phyloP scores from a whole-genome alignment of 2,888 invertebrate species.

The Torymus tubicola region DNA sequence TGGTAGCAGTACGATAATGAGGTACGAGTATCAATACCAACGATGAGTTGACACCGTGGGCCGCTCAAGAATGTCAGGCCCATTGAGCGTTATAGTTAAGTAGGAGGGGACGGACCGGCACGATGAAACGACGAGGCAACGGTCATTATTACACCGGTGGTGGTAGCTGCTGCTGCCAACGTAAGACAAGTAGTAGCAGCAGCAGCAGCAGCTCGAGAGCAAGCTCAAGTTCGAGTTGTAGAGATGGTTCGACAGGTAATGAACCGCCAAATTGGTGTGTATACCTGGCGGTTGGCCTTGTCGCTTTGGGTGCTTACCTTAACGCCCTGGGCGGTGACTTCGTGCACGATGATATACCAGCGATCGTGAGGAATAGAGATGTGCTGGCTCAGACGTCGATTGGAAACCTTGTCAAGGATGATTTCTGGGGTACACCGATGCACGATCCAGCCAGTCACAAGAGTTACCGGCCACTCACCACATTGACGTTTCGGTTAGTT shows the following conservation, averaged over 20 bases:
- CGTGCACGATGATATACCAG: slow-evolving; percentile 92
- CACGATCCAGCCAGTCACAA: slow-evolving; percentile 89
- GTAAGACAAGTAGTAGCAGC: background rate
- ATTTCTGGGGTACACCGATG: slow-evolving; percentile 95
- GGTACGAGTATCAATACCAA: too few species aligned
- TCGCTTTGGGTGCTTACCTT: slow-evolving; percentile 84
- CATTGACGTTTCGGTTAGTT: slow-evolving; percentile 89
- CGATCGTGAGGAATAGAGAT: slow-evolving; percentile 88
- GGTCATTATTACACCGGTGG: too few species aligned
- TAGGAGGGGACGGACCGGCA: too few species aligned
- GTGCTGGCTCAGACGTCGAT: slow-evolving; percentile 84
- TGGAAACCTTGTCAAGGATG: slow-evolving; percentile 83
- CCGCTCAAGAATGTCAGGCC: too few species aligned
- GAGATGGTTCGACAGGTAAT: slow-evolving; percentile 72
- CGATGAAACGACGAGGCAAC: too few species aligned
- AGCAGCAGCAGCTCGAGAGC: slow-evolving; percentile 59
- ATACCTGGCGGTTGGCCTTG: slow-evolving; percentile 82
- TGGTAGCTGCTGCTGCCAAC: slow-evolving; percentile 26
- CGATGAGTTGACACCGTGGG: too few species aligned
- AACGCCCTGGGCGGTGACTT: slow-evolving; percentile 89
- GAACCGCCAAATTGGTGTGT: slow-evolving; percentile 77
- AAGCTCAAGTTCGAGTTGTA: slow-evolving; percentile 45
- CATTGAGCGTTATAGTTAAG: too few species aligned
- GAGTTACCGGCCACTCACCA: slow-evolving; percentile 90
- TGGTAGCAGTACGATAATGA: too few species aligned